These are phyloP conservation scores for Nomada ruficornis DNA, from an alignment of 2,888 invertebrate genomes.

Conservation along the genomic window DNA sequence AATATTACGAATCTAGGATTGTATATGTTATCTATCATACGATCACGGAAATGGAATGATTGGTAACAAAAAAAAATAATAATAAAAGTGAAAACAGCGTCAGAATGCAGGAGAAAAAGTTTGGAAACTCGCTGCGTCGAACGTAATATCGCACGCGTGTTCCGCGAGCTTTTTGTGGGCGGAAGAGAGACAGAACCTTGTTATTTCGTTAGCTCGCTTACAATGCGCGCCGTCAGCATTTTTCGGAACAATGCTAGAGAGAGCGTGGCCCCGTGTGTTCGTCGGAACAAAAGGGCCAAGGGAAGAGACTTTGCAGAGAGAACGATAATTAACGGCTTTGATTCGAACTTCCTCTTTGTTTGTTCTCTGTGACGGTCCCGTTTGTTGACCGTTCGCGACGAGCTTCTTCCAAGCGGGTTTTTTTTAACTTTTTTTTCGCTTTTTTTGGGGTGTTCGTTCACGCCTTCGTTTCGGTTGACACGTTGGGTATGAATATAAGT, in stretches of 20 bases:
- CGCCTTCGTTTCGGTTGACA: background rate
- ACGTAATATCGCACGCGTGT: slow-evolving; percentile 22
- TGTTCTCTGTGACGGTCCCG: slow-evolving; percentile 18
- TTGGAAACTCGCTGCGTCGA: slow-evolving; percentile 24
- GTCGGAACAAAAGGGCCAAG: slow-evolving; percentile 23
- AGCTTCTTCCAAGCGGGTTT: background rate
- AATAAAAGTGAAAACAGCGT: background rate
- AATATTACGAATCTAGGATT: no score
- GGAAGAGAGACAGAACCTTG: slow-evolving; percentile 19
- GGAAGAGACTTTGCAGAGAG: slow-evolving; percentile 31
- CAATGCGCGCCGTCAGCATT: slow-evolving; percentile 28
- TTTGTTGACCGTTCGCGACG: slow-evolving; percentile 24
- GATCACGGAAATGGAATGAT: slow-evolving; percentile 4
- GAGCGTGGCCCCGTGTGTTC: slow-evolving; percentile 25
- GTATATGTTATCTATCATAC: no score
- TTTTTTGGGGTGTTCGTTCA: background rate
- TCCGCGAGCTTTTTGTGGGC: background rate
- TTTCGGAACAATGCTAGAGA: slow-evolving; percentile 31
- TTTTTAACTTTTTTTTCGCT: background rate
- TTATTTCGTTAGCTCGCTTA: slow-evolving; percentile 45
- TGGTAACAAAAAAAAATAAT: background rate
- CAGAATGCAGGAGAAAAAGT: slow-evolving; percentile 25
- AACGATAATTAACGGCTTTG: slow-evolving; percentile 46
- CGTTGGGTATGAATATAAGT: background rate
- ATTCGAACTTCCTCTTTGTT: slow-evolving; percentile 35